These are phyloP conservation scores for Phania funesta DNA, from an alignment of 2,888 invertebrate genomes.

Conservation along the genomic window DNA sequence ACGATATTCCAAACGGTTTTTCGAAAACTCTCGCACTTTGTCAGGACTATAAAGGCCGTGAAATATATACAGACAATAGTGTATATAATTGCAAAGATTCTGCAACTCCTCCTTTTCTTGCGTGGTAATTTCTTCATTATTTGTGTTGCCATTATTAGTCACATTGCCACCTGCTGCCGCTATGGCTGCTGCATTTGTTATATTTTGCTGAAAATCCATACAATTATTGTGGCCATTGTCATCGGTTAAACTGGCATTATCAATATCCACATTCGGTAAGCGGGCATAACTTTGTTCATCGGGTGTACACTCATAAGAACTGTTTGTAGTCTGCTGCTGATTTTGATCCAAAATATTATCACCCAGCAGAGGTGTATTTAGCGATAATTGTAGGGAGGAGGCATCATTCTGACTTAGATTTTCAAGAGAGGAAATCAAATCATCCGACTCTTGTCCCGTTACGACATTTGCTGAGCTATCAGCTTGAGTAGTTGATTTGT, in stretches of 20 bases:
- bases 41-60: conserved; percentile 80
- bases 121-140: conserved; percentile 46
- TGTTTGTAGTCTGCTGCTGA: conserved; percentile 55
- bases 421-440: conserved; percentile 78
- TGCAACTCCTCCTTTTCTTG: conserved; percentile 59
- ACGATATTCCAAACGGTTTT: conserved; percentile 78
- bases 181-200: conserved; percentile 30
- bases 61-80: conserved; percentile 80
- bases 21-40: conserved; percentile 76
- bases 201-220: conserved; percentile 23
- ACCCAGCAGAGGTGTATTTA: conserved; percentile 67
- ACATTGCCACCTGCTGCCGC: not conserved
- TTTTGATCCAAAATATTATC: conserved; percentile 25
- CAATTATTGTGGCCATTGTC: conserved; percentile 48
- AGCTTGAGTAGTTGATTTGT: conserved; percentile 70
- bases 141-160: not conserved
- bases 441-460: conserved; percentile 78
- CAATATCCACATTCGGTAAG: conserved; percentile 71
- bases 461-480: conserved; percentile 71
- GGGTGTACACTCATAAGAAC: conserved; percentile 75
- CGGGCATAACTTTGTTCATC: conserved; percentile 78
- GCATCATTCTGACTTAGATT: conserved; percentile 78
- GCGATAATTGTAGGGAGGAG: conserved; percentile 73
- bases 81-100: conserved; percentile 77
- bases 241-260: conserved; percentile 65